Conservation (phyloP, 1,140 invertebrate genomes). For the Macrotrachela quadricornifera region DNA sequence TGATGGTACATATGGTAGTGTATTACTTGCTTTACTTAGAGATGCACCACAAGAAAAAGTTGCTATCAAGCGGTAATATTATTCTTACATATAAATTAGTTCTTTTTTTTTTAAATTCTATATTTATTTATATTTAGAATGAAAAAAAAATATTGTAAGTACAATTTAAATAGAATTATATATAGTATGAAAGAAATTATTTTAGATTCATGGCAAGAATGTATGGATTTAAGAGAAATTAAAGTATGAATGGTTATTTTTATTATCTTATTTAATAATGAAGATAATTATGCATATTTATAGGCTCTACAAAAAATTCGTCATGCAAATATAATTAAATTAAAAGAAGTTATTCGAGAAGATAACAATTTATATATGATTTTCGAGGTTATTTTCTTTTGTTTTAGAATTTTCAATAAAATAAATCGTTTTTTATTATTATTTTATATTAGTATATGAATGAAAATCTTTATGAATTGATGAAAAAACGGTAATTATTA, state of each 20-base stretch:
- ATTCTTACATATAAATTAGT: too few species aligned
- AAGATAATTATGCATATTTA: neutral
- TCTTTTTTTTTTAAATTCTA: too few species aligned
- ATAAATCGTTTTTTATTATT: too few species aligned
- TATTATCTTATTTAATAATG: neutral
- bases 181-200: too few species aligned
- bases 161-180: too few species aligned
- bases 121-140: too few species aligned
- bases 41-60: constrained; percentile 71
- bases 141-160: too few species aligned
- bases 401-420: too few species aligned
- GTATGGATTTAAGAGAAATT: constrained; percentile 60
- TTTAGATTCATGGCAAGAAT: too few species aligned
- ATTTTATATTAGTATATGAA: constrained; percentile 56
- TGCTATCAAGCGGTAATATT: too few species aligned
- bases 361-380: constrained; percentile 97
- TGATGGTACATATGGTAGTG: constrained; percentile 93
- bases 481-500: constrained; percentile 59
- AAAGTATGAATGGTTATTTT: constrained; percentile 43
- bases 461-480: constrained; percentile 94
- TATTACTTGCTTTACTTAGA: constrained; percentile 72
- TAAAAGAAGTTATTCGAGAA: constrained; percentile 95
- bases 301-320: neutral
- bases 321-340: constrained; percentile 89
- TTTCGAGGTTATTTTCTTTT: constrained; percentile 43